Evolutionary conservation across 2,888 invertebrate species (phyloP).

Genomic region (Cacoxenus indagator): DNA sequence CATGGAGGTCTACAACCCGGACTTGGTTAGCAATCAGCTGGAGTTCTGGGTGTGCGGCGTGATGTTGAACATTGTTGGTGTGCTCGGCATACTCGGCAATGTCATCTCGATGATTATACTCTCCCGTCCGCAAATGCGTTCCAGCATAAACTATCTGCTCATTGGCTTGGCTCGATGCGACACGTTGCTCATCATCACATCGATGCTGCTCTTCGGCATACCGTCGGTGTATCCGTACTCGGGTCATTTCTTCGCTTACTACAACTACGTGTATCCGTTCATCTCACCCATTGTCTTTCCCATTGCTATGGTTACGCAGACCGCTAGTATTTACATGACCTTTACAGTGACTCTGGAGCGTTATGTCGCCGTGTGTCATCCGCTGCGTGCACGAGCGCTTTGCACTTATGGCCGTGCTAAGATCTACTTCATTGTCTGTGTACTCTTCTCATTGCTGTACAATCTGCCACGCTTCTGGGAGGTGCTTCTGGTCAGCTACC

Average conservation of each 20-base stretch:
- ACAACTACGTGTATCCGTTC: conserved; percentile 84
- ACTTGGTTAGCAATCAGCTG: conserved; percentile 72
- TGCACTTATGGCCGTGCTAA: conserved; percentile 91
- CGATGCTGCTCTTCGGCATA: conserved; percentile 87
- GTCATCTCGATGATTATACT: conserved; percentile 91
- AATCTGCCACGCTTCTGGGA: conserved; percentile 88
- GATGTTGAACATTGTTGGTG: conserved; percentile 83
- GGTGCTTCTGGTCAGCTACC: conserved; percentile 72
- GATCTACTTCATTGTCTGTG: conserved; percentile 86
- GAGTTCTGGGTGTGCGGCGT: conserved; percentile 88
- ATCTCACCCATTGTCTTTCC: conserved; percentile 87
- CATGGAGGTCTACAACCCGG: conserved; percentile 58
- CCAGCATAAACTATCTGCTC: conserved; percentile 94
- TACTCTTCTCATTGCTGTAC: conserved; percentile 85
- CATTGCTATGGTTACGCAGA: conserved; percentile 88
- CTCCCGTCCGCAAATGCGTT: conserved; percentile 94
- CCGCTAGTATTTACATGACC: conserved; percentile 93
- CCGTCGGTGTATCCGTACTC: conserved; percentile 89
- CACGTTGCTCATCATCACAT: conserved; percentile 89
- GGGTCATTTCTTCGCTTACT: conserved; percentile 81
- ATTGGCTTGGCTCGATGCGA: conserved; percentile 95
- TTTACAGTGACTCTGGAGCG: conserved; percentile 92
- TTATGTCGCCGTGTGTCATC: conserved; percentile 94
- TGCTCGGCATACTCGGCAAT: conserved; percentile 91
- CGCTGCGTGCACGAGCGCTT: conserved; percentile 87